These are phyloP conservation scores for Balanococcus diminutus DNA, from an alignment of 2,888 invertebrate species.

Conservation along the genomic window DNA sequence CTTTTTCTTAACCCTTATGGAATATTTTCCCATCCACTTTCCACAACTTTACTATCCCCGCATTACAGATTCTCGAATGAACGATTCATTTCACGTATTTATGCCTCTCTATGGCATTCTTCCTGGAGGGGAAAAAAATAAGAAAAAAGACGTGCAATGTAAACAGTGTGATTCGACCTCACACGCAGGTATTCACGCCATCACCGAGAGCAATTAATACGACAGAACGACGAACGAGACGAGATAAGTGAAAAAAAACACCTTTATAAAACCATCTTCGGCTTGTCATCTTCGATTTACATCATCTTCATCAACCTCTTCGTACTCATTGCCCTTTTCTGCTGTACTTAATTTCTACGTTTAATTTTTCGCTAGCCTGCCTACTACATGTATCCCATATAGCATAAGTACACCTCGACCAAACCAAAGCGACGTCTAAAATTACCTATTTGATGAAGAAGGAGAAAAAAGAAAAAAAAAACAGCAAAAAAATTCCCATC, in stretches of 20 bases:
- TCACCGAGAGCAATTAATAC: background rate
- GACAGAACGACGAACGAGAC: background rate
- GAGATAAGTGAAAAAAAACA: background rate
- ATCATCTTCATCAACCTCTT: background rate
- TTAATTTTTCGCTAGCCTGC: too few relatives aligned
- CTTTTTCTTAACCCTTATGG: too few relatives aligned
- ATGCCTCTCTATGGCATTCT: too few relatives aligned
- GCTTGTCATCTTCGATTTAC: constrained; percentile 3
- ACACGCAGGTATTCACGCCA: background rate
- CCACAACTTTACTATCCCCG: too few relatives aligned
- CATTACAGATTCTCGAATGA: too few relatives aligned
- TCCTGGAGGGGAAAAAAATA: background rate
- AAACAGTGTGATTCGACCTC: background rate
- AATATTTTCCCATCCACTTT: too few relatives aligned
- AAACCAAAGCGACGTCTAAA: background rate
- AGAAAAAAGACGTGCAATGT: too few relatives aligned
- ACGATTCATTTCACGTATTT: background rate
- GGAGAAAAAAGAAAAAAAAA: too few relatives aligned
- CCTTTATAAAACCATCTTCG: too few relatives aligned
- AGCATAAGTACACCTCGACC: background rate
- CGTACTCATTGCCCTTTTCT: background rate
- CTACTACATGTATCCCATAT: too few relatives aligned
- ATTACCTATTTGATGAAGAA: background rate
- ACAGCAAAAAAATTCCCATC: background rate
- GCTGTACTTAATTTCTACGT: too few relatives aligned